Evolutionary conservation across 37 sponge, comb jelly and placozoan genomes (phyloP), one percentile per base, ranked within the genome.

Genomic region (Beroe forskalii): DNA sequence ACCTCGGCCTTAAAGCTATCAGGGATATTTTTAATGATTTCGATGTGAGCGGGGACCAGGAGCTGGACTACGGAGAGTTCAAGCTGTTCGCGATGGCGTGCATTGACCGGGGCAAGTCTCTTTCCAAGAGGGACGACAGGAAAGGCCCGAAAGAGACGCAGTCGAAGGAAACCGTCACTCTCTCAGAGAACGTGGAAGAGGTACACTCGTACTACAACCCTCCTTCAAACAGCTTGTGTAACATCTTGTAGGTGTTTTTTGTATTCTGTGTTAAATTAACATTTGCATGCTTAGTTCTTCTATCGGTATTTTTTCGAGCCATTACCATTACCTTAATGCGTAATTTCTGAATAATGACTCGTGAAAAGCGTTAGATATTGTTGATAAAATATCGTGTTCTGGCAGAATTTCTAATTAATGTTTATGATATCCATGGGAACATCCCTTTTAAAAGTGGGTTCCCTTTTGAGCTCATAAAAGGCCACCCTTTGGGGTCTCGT

Each of bases 71-170:
- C 76, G 92, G 93, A 27, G 96, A 96, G 91, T 96, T 96, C 63
- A 93, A 90, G 44, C 92, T 96, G 96, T 96, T 96, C 76, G 93
- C 93, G 0, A 93, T 96, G 95, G 96, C 96, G 0, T 96, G 96
- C 41, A 93, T 96, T 67, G 96, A 96, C 92, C 43, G 86, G 42
- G 86, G 86, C 48, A 80, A 80, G 48, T 38, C 86, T 37, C 55
- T 44, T 8, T 44, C 24, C 23, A 41, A 80, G 86, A 80, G 42
- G 30, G 44, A 41, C 1, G 40, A 80, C 2, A 0, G 12, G 8
- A 41, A 80, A 4, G 72, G 1, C 1, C 1, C 19, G 19, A 41
- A 80, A 4, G 72, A 28, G 1, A 6, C 19, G 19, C 4, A 3
- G 32, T 33, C 37, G 38, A 33, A 48, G 55, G 55, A 48, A 17